Base-by-base conservation (phyloP, 2,113 vertebrate species). In the Panthera tigris region DNA sequence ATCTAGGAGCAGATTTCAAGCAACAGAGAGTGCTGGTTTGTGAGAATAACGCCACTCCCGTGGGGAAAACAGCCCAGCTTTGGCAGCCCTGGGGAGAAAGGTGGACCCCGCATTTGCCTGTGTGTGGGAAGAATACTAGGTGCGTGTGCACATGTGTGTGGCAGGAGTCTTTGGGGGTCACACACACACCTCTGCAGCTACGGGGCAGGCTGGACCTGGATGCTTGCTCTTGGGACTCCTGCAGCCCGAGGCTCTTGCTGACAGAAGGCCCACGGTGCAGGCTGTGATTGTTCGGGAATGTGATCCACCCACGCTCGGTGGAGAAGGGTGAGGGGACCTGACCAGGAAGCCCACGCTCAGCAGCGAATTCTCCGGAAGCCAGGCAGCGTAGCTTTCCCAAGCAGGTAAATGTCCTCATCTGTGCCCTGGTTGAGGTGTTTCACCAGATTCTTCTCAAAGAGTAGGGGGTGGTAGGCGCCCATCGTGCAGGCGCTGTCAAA, bases 371-470 rank as follows among this genome's bases (percentile, higher is more conserved):
- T 98, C 66, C 27, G 97, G 74, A 99, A 98, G 92, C 99, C 99
- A 0, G 98, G 97, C 85, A 99, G 66, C 1, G 99, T 99, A 8
- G 98, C 98, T 91, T 98, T 99, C 7, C 99, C 99, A 0, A 74
- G 76, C 5, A 86, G 94, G 27, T 98, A 98, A 81, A 99, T 99
- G 89, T 98, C 98, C 68, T 99, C 97, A 0, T 99, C 98, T 0
- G 98, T 97, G 78, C 99, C 99, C 87, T 94, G 98, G 63, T 99
- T 99, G 45, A 99, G 78, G 21, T 98, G 98, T 80, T 99, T 99
- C 86, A 99, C 98, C 97, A 99, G 48, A 76, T 99, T 99, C 66
- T 99, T 99, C 98, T 99, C 99, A 39, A 99, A 99, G 79, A 99
- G 98, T 36, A 99, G 98, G 0, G 99, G 99, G 92, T 99, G 99